Evolutionary conservation across 2,888 invertebrate species (phyloP).

Genomic region (Eupithecia tripunctaria): DNA sequence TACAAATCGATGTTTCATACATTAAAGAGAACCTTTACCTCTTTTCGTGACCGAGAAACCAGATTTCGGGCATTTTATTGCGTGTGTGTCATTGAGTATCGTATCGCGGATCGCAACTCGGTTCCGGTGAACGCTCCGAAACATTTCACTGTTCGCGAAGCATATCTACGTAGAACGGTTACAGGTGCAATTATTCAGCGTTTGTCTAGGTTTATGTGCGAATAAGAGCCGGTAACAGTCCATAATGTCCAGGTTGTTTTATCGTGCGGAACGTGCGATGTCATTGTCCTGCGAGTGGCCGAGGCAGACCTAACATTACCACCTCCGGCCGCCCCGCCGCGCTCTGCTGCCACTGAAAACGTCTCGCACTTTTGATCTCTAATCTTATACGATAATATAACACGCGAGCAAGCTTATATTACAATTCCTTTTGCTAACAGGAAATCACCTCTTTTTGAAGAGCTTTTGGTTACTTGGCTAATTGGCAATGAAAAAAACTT

Average conservation of each 20-base stretch:
- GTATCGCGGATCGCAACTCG: slow-evolving; percentile 39
- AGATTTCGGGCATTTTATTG: slow-evolving; percentile 51
- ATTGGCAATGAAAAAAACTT: no score
- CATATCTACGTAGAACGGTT: slow-evolving; percentile 54
- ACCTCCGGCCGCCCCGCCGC: slow-evolving; percentile 49
- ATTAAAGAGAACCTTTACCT: slow-evolving; percentile 61
- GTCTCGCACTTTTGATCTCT: slow-evolving; percentile 43
- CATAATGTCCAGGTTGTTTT: slow-evolving; percentile 79
- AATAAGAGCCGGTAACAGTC: slow-evolving; percentile 66
- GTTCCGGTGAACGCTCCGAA: slow-evolving; percentile 49
- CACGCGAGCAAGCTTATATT: neutral
- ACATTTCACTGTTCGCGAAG: slow-evolving; percentile 62
- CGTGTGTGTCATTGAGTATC: slow-evolving; percentile 47
- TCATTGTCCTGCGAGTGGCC: slow-evolving; percentile 79
- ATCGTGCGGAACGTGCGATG: slow-evolving; percentile 82
- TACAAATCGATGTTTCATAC: slow-evolving; percentile 51
- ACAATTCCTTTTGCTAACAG: neutral
- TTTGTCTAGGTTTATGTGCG: slow-evolving; percentile 65
- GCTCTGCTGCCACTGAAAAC: slow-evolving; percentile 48
- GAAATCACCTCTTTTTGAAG: neutral
- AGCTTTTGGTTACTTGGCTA: neutral
- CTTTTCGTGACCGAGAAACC: slow-evolving; percentile 63
- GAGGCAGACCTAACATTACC: slow-evolving; percentile 54
- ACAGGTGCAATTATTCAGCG: slow-evolving; percentile 66
- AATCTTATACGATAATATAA: slow-evolving; percentile 29